Evolutionary conservation across 2,113 vertebrate genomes (phyloP).

Genomic region (Charina bottae): DNA sequence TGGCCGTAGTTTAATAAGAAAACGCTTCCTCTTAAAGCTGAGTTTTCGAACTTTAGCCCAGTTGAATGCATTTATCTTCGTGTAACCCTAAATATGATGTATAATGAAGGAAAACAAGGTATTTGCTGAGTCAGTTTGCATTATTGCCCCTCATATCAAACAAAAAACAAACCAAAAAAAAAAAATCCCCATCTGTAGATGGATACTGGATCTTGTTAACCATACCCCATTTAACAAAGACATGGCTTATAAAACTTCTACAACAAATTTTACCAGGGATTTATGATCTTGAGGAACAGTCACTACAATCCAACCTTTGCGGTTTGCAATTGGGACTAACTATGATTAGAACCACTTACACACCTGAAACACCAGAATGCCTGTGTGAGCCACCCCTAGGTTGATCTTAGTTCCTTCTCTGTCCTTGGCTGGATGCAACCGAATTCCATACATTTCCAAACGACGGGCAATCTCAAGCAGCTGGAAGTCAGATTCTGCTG

Average conservation of each 20-base stretch:
- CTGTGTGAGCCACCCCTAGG: constrained; percentile 91
- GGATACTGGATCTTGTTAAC: not conserved
- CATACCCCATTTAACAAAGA: not conserved
- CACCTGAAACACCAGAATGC: constrained; percentile 97
- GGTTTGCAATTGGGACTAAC: not conserved
- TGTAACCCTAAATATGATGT: constrained; percentile 82
- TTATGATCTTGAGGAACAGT: not conserved
- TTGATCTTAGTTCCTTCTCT: constrained; percentile 92
- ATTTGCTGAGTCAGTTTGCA: not conserved
- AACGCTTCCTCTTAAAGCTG: constrained; percentile 98
- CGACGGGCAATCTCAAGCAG: constrained; percentile 92
- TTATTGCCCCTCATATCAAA: not conserved
- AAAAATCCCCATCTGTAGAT: not conserved
- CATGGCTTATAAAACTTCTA: not conserved
- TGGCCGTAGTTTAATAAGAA: constrained; percentile 94
- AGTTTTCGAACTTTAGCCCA: constrained; percentile 98
- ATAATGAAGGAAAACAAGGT: constrained; percentile 24
- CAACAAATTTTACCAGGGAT: not conserved
- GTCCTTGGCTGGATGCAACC: constrained; percentile 94
- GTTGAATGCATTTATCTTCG: constrained; percentile 97
- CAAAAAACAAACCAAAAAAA: not conserved
- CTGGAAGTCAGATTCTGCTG: constrained; percentile 95
- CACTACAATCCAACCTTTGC: not conserved
- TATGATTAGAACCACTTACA: constrained; percentile 41
- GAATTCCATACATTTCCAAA: constrained; percentile 94